Evolutionary conservation across 2,113 vertebrate genomes (phyloP), one percentile per base, ranked within the genome.

Genomic region (Bungarus multicinctus): DNA sequence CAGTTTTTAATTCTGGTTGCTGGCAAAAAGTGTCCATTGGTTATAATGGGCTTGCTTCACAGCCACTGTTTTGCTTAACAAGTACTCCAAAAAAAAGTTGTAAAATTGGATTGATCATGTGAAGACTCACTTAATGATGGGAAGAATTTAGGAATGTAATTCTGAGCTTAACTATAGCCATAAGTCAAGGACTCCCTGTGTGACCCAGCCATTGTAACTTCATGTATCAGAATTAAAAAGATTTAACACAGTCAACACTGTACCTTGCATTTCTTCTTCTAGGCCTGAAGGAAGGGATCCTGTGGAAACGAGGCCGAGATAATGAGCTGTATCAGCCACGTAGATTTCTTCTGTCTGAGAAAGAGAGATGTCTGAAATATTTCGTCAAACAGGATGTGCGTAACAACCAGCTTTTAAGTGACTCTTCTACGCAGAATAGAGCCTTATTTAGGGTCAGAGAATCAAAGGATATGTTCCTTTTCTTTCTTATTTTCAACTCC

Each of bases 241-340:
- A 22, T 22, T 43, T 22, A 81, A 43, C 34, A 22, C 74, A 81
- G 34, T 6, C 34, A 57, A n/a, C 86, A 94, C 53, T 89, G 85
- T 53, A 93, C 45, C 12, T 93, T 94, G 11, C 4, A 43, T 94
- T 95, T 95, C 87, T 95, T 27, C 45, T 96, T 58, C 55, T 97
- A 99, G 99, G 97, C 45, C 89, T 93, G 25, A 97, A 97, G 94
- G 98, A 99, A 25, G 98, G 98, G 60, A 93, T 97, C 94, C 96
- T 99, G 88, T 98, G 98, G 98, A 99, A 99, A 95, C 97, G 98
- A 93, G 98, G 98, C 74, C 97, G 98, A 96, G 98, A 99, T 97
- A 99, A 97, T 0, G 98, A 98, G 20, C 98, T 99, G 97, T 99
- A 98, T 94, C 93, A 98, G 88, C 98, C 93, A 95, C 97, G 99